Base-by-base conservation (phyloP, 2,113 vertebrate species). In the Boleophthalmus pectinirostris region DNA sequence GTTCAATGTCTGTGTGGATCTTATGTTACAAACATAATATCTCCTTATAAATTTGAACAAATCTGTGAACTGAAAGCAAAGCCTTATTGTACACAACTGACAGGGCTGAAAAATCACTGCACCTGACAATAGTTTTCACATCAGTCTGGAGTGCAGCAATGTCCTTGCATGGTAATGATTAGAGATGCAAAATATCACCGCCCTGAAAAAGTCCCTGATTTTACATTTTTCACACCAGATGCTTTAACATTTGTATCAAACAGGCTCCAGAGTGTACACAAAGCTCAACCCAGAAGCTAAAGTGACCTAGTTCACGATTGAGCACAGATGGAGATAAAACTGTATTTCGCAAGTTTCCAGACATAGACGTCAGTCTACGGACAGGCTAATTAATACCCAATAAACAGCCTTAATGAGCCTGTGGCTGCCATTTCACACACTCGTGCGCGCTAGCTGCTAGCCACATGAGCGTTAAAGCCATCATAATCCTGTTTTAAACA, bases 401-500 rank as follows among this genome's bases (percentile, higher is more conserved):
- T 81, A 85, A 85, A 86, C 61, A 7, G 47, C 60, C 56, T 80
- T 83, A 78, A 82, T 47, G 70, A 75, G 85, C 79, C 78, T 66
- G 61, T 69, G 66, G 76, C 68, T 7, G 68, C 75, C 51, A 78
- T 78, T 80, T 85, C 69, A 87, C 77, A 81, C 79, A 68, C 74
- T 61, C n/a, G 18, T 12, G 45, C 68, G 73, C 73, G 63, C 58
- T 81, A 72, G 49, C 66, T 77, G 16, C 33, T 33, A 69, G 72
- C 78, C 79, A 68, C 81, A 83, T 29, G 83, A 77, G 23, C 29
- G 33, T 73, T 66, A 49, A 88, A 84, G 70, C 73, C 77, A 63
- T 18, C 33, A 43, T 86, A 90, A 90, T 85, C 88, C 84, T 56
- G 68, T 82, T 70, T 83, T 79, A 80, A 88, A 86, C 79, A 88